Percentiles rank a stretch among this genome's conserved stretches.
These are phyloP conservation scores for Atrina japonica DNA, from an alignment of 2,888 invertebrate genomes.

Conservation along the genomic window DNA sequence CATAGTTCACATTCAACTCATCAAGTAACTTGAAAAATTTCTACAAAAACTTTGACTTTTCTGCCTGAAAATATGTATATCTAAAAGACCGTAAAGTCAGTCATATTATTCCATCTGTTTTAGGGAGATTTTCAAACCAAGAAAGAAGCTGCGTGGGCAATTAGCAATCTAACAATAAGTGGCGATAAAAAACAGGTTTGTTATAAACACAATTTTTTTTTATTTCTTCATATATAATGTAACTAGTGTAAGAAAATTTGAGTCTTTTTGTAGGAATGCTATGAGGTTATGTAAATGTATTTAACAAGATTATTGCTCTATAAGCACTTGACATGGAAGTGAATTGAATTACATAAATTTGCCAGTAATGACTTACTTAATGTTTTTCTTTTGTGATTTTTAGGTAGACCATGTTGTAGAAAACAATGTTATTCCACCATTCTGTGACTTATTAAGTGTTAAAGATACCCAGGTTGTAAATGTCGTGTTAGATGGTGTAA, in stretches of 20 bases:
- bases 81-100: no score
- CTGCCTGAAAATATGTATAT: no score
- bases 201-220: neutral
- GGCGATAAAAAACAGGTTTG: slow-evolving; percentile 92
- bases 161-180: slow-evolving; percentile 98
- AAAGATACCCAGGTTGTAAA: slow-evolving; percentile 92
- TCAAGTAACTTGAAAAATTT: no score
- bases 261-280: no score
- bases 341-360: no score
- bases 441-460: slow-evolving; percentile 96
- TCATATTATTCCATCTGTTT: no score
- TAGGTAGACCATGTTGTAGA: slow-evolving; percentile 87
- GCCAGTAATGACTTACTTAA: no score
- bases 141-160: slow-evolving; percentile 99
- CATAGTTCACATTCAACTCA: no score
- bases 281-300: neutral
- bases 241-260: no score
- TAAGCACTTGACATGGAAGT: neutral
- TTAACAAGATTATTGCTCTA: neutral
- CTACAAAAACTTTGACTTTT: no score
- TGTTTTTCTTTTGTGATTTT: neutral
- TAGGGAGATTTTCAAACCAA: slow-evolving; percentile 98
- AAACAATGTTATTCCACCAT: slow-evolving; percentile 96
- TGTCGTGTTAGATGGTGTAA: slow-evolving; percentile 90
- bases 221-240: no score